A percentile compares a stretch with the other conserved stretches of the same genome.
Conservation (phyloP, 2,888 invertebrate species). For the Caenorhabditis panamensis region DNA sequence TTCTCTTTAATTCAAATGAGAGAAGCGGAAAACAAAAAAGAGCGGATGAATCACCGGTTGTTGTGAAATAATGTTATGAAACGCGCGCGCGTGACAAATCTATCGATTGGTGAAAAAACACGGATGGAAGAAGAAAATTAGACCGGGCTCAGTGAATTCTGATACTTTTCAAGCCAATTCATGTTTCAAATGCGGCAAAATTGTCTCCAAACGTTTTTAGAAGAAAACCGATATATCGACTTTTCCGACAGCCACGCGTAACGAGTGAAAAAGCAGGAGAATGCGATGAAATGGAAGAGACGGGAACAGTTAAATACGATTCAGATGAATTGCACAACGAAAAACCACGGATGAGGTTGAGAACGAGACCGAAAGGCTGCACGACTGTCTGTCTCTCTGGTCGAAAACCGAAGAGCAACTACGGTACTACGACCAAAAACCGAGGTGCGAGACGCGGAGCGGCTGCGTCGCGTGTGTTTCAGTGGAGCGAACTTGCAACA, state of each 20-base stretch:
- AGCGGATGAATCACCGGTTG: constrained; percentile 4
- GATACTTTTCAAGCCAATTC: background rate
- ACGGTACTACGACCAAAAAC: constrained; percentile 64
- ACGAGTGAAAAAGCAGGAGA: background rate
- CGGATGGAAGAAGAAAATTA: background rate
- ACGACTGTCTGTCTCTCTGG: constrained; percentile 53
- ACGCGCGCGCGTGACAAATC: background rate
- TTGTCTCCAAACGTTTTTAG: background rate
- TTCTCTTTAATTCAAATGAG: constrained; percentile 25
- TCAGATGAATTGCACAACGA: constrained; percentile 37
- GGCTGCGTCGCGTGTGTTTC: constrained; percentile 40
- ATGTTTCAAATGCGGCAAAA: background rate
- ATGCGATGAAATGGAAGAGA: background rate
- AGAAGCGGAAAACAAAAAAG: constrained; percentile 16
- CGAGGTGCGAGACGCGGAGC: constrained; percentile 44
- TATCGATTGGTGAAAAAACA: background rate
- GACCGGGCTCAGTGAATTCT: background rate
- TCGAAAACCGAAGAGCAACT: constrained; percentile 75
- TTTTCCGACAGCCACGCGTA: constrained; percentile 7
- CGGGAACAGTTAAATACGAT: constrained; percentile 31
- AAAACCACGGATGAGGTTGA: constrained; percentile 44
- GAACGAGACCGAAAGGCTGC: constrained; percentile 31
- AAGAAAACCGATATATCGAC: constrained; percentile 51
- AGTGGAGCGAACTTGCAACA: constrained; percentile 17
- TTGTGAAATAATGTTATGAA: constrained; percentile 5